These are phyloP conservation scores for Alligator sinensis DNA, from an alignment of 2,113 vertebrate species.

Conservation along the genomic window DNA sequence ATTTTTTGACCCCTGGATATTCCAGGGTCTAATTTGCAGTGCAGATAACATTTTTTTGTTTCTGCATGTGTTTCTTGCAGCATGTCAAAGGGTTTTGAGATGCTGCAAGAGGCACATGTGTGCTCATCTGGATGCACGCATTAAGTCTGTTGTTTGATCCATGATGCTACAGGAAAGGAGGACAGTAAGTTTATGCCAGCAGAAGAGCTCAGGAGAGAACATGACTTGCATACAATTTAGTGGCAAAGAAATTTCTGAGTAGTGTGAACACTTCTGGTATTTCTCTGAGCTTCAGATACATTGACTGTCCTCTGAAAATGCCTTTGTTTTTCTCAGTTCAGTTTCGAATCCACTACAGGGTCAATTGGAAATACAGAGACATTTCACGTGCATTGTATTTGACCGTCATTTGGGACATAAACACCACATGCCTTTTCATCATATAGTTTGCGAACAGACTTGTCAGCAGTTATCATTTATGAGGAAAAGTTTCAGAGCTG, in stretches of 20 bases:
- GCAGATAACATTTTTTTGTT: no score
- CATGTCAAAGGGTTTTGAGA: no score
- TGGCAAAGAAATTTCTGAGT: neutral
- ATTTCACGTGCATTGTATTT: neutral
- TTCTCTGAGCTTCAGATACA: neutral
- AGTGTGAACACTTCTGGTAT: neutral
- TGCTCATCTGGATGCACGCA: no score
- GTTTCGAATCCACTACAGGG: neutral
- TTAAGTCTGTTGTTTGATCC: neutral
- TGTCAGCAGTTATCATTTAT: neutral
- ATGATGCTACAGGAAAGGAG: neutral
- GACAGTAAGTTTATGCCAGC: neutral
- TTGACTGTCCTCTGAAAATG: neutral
- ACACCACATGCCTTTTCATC: neutral
- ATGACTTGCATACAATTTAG: neutral
- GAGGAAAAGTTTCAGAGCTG: neutral
- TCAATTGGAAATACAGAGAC: neutral
- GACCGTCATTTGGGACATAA: neutral
- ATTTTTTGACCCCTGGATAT: no score
- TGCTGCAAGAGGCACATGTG: no score
- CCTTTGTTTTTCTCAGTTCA: neutral
- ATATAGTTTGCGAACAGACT: neutral
- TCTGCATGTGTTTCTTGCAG: no score
- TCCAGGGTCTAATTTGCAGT: no score
- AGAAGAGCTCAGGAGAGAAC: neutral